Evolutionary conservation across 2,888 invertebrate genomes (phyloP), one percentile per base, ranked within the genome.

Genomic region (Urechis unicinctus): DNA sequence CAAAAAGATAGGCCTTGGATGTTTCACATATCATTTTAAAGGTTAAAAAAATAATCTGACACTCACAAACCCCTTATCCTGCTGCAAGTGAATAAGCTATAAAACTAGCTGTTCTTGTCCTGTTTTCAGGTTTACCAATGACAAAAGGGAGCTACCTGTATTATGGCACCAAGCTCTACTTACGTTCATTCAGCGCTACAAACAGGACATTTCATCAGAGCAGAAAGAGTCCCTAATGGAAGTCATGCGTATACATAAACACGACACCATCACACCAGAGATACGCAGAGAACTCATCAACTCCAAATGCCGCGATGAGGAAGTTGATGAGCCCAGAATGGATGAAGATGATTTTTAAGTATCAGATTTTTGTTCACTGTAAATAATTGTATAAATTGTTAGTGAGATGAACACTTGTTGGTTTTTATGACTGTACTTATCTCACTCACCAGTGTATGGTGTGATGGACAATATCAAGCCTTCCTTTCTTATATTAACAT

Each of bases 141-240:
- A 96, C 71, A 80, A 81, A 50, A 84, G 94, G 55, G 86, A 86
- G 65, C 81, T 98, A 72, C 97, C 98, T 1, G 94, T 97, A 3
- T 78, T 97, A 57, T 98, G 97, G 98, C 96, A 98, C 79, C 97
- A 97, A 78, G 86, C 91, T 44, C 81, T 98, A 42, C 80, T 98
- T 53, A 89, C 93, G 3, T 95, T 98, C 81, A 88, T 88, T 1
- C 94, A 97, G 79, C 84, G 93, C 50, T 98, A 98, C 79, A 96
- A 96, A 79, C 86, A 88, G 57, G 94, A 96, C 76, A 86, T 98
- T 62, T 92, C 91, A 42, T 84, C 86, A 1, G 96, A 97, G 69
- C 97, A 98, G 79, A 86, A 87, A 69, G 91, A 93, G 70, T 86
- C 89, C 0, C 79, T 98, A 47, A 77, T 92, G 49, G 86, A 86